A percentile compares a stretch with the other conserved stretches of the same genome.
Conservation (phyloP, 2,888 invertebrate species). For the Andricus quercusramuli region DNA sequence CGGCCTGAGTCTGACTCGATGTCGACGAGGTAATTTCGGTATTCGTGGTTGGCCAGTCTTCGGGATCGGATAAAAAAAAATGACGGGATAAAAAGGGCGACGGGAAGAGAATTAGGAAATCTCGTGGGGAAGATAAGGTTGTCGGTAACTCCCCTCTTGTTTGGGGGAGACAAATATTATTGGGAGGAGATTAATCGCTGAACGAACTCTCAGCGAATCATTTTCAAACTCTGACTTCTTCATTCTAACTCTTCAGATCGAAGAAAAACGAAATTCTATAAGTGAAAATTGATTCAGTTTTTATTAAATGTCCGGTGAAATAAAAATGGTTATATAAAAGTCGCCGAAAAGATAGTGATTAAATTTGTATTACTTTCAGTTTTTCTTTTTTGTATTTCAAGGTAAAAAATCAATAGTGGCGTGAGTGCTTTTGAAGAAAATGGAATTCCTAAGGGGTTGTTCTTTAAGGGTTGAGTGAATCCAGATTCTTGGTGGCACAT, state of each 20-base stretch:
- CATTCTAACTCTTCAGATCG: constrained; percentile 35
- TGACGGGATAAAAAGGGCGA: constrained; percentile 39
- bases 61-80: constrained; percentile 35
- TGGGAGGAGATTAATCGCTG: constrained; percentile 61
- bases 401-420: no score
- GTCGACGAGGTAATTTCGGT: constrained; percentile 67
- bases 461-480: constrained; percentile 60
- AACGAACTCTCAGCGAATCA: constrained; percentile 48
- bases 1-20: constrained; percentile 66
- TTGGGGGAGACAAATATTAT: constrained; percentile 63
- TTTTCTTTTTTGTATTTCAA: no score
- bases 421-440: neutral
- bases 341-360: no score
- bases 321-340: no score
- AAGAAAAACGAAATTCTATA: neutral
- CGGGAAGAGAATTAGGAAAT: constrained; percentile 54
- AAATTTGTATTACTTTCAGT: no score
- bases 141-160: constrained; percentile 45
- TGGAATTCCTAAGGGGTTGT: constrained; percentile 61
- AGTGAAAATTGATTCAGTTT: neutral
- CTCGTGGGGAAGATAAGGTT: constrained; percentile 53
- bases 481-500: constrained; percentile 54
- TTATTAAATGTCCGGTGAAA: no score
- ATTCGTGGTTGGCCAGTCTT: constrained; percentile 58
- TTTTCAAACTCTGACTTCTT: constrained; percentile 2